Conservation (phyloP, 2,113 vertebrate genomes). For the Ptilorrhoa leucosticta region DNA sequence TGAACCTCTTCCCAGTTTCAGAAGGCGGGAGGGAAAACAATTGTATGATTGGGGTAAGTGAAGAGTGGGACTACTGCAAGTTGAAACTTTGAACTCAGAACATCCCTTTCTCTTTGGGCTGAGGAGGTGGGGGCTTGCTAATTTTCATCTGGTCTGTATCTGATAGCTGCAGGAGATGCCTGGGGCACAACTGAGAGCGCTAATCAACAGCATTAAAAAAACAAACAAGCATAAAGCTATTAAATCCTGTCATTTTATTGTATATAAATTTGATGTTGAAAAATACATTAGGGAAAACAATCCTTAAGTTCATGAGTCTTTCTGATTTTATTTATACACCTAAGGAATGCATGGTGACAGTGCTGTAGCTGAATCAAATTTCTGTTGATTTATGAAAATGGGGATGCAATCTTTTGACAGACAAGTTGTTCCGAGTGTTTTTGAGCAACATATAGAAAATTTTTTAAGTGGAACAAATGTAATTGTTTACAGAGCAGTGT, state of each 20-base stretch:
- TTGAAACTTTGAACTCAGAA: neutral
- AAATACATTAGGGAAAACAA: neutral
- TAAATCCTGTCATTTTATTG: neutral
- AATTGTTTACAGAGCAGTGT: neutral
- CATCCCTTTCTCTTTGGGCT: neutral
- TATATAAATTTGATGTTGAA: neutral
- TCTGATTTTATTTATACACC: neutral
- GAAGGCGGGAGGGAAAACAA: neutral
- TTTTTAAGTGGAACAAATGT: neutral
- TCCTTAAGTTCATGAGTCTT: neutral
- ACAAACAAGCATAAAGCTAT: neutral
- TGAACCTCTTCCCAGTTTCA: neutral
- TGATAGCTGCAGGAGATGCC: neutral
- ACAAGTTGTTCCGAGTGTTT: neutral
- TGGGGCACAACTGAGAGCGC: neutral
- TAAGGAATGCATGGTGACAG: neutral
- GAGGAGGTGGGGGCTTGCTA: neutral
- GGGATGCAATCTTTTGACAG: neutral
- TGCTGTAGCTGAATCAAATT: neutral
- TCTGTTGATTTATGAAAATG: neutral
- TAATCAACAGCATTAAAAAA: neutral
- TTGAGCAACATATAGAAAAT: neutral
- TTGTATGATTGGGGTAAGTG: neutral
- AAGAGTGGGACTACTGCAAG: neutral
- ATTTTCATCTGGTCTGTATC: neutral